Conservation (phyloP, 2,797 vertebrate genomes). For the Luscinia luscinia region DNA sequence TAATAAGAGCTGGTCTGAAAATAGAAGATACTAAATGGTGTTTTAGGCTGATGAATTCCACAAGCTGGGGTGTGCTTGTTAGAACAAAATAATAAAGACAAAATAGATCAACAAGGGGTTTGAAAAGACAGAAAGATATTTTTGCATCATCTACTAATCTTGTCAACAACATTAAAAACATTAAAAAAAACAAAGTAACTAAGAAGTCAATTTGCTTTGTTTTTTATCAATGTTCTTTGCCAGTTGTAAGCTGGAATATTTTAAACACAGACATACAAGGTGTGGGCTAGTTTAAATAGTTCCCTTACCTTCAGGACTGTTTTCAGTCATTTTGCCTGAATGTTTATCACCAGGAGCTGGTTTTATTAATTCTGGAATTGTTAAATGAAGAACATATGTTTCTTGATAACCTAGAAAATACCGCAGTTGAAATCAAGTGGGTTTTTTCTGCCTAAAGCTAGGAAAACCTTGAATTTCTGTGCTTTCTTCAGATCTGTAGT, state of each 20-base stretch:
- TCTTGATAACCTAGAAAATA: constrained; percentile 14
- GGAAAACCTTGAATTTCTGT: background rate
- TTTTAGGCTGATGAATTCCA: constrained; percentile 43
- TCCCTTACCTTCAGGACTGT: background rate
- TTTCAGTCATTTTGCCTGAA: background rate
- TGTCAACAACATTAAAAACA: background rate
- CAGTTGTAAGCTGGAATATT: background rate
- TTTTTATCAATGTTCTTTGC: background rate
- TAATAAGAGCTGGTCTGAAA: constrained; percentile 14
- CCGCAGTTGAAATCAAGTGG: background rate
- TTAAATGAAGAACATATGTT: background rate
- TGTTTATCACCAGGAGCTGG: background rate
- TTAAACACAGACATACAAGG: background rate
- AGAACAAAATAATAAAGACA: background rate
- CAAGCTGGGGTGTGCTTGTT: background rate
- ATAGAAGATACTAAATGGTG: background rate
- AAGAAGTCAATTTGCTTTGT: background rate
- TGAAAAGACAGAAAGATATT: background rate
- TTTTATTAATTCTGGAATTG: background rate
- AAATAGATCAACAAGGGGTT: background rate
- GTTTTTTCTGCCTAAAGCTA: background rate
- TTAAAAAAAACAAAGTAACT: background rate
- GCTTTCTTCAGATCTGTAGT: background rate
- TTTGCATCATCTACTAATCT: constrained; percentile 1
- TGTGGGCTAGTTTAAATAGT: background rate